Percentiles rank a stretch among this genome's conserved stretches.
phyloP scores from a whole-genome alignment of 2,888 invertebrate genomes.

The Tuta absoluta region DNA sequence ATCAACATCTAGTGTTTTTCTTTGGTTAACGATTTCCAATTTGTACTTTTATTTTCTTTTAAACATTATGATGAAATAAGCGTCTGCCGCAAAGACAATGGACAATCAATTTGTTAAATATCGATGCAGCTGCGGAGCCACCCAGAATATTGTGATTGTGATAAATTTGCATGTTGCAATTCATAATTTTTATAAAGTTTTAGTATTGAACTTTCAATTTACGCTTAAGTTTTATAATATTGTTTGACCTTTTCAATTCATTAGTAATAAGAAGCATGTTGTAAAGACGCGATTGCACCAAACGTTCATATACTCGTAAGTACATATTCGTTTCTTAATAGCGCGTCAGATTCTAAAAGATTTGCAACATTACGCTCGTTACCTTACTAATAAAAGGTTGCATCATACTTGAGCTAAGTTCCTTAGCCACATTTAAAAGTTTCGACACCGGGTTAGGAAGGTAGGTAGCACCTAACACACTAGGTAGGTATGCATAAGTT shows the following conservation, averaged over 20 bases:
- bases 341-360: constrained; percentile 47
- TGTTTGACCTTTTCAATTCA: not conserved
- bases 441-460: constrained; percentile 54
- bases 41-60: not conserved
- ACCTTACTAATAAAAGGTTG: constrained; percentile 68
- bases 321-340: constrained; percentile 32
- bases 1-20: not conserved
- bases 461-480: constrained; percentile 25
- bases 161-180: not conserved
- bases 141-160: not conserved
- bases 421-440: constrained; percentile 59
- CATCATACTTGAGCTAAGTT: constrained; percentile 63
- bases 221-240: not conserved
- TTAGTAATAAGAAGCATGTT: constrained; percentile 9
- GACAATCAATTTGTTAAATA: constrained; percentile 43
- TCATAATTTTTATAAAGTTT: not conserved
- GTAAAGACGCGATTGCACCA: constrained; percentile 14
- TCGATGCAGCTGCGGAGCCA: constrained; percentile 28
- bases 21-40: not conserved
- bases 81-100: constrained; percentile 36
- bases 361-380: constrained; percentile 56
- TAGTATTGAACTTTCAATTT: not conserved
- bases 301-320: constrained; percentile 27
- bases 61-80: not conserved
- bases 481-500: constrained; percentile 55